Base-by-base conservation (phyloP, 2,888 invertebrate genomes). In the Odontocerum albicorne region DNA sequence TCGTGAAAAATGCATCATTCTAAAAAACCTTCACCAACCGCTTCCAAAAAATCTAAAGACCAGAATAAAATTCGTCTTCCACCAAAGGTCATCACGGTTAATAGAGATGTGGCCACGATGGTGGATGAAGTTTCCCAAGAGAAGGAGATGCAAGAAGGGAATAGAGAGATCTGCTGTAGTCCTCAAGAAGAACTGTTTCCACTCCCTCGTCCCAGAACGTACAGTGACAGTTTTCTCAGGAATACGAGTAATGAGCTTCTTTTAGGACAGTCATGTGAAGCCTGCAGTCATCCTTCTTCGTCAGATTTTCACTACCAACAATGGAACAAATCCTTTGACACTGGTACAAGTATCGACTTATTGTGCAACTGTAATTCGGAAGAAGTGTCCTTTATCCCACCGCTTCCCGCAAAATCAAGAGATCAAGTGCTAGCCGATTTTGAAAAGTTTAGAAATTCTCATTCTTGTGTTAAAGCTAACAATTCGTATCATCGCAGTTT, bases 101-200 rank as follows among this genome's bases (percentile, higher is more conserved):
- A 78, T 64, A 72, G 78, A 19, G 78, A 78, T 64, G 78, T 75
- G 8, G 68, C 77, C 58, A 78, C 78, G 31, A 78, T 77, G 77
- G 72, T 77, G 65, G 77, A 75, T 33, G 60, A 56, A 12, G 52
- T 55, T 3, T 46, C 54, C 13, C 57, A 50, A 7, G 47, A 46
- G 19, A 21, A 35, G 15, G 55, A 52, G n/a, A 42, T 50, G 46
- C 46, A 47, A 40, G 45, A 51, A 8, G 35, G 19, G 2, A 27
- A 17, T 6, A 42, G 38, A 10, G 46, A 27, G 8, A 32, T 35
- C 4, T 27, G 43, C n/a, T 21, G 45, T 20, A 38, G 50, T n/a
- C 38, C 45, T 15, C 65, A 62, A 19, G 39, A 2, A 53, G 62
- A 17, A 15, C 46, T 62, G 35, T 50, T 13, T 60, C 60, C 21